Evolutionary conservation across 2,888 invertebrate species (phyloP), one percentile per base, ranked within the genome.

Genomic region (Hypomecis atomaria): DNA sequence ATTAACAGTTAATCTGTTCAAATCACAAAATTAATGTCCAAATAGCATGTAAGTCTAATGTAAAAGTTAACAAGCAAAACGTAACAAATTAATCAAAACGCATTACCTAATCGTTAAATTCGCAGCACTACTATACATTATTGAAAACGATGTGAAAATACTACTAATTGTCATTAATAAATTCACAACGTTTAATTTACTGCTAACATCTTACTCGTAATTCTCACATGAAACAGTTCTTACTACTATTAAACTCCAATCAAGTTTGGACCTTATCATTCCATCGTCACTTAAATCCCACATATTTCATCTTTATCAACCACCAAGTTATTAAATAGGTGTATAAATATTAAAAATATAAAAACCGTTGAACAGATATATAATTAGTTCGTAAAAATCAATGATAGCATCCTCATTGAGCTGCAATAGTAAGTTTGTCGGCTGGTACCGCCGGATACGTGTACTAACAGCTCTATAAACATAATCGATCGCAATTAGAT

Each of bases 401-500:
- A 42, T 1, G 9, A 33, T 23, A 4, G 40, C 52, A 4, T 33
- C 33, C 6, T 6, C 23, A 2, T 10, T 40, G 10, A 52, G 33
- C 49, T 13, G 37, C 11, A 50, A 37, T 13, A 0, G 11, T 50
- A 37, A 38, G 0, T 40, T 52, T 40, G 40, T 40, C 23, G 6
- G 4, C 33, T 55, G 10, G 11, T n/a, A 11, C 40, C 53, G 45
- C 66, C 71, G 69, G 63, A 69, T 53, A 60, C 60, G 44, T 64
- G 73, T 73, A 67, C 61, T 72, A 70, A 63, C 87, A 81, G 59
- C 90, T 90, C 89, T 79, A 76, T 82, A 77, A 55, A 77, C 56
- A 82, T 87, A 85, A 81, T 71, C 74, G 84, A 86, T 84, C 75
- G 89, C 90, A 90, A 91, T 90, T 91, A 90, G 89, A 89, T 89